Conservation (phyloP, 2,888 invertebrate genomes). For the Proisotoma minuta region DNA sequence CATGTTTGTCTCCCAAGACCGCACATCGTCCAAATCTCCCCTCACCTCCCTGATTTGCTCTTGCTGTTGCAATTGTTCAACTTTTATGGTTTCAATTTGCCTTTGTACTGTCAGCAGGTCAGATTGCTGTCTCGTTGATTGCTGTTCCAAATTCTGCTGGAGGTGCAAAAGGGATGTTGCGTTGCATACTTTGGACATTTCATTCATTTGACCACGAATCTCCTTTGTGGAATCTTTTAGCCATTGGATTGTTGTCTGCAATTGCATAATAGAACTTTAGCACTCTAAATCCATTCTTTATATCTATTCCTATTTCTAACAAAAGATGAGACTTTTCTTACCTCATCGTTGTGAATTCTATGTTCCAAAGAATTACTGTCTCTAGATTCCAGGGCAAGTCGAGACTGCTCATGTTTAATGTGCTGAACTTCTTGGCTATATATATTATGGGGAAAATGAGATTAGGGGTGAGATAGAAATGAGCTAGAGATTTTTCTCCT, state of each 20-base stretch:
- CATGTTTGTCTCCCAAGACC: conserved; percentile 44
- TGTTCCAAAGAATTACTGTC: conserved; percentile 24
- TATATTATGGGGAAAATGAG: conserved; percentile 7
- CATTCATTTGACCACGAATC: conserved; percentile 31
- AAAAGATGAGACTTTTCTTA: conserved; percentile 7
- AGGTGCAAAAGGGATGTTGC: conserved; percentile 35
- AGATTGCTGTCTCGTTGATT: conserved; percentile 21
- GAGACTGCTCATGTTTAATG: conserved; percentile 26
- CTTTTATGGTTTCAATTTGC: conserved; percentile 30
- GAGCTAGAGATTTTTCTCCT: too few species aligned
- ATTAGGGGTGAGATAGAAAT: too few species aligned
- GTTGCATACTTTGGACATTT: conserved; percentile 38
- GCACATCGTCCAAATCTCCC: conserved; percentile 36
- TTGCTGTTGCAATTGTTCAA: conserved; percentile 26
- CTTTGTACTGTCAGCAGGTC: conserved; percentile 31
- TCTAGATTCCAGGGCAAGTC: not conserved
- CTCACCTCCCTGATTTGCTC: conserved; percentile 35
- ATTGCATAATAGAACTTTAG: not conserved
- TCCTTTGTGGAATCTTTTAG: conserved; percentile 33
- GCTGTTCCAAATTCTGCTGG: conserved; percentile 28
- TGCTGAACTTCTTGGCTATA: conserved; percentile 37
- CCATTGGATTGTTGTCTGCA: conserved; percentile 39
- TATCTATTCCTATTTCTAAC: not conserved
- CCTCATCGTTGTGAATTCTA: conserved; percentile 40
- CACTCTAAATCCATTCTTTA: not conserved